These are phyloP conservation scores for Nasonovia ribisnigri DNA, from an alignment of 2,888 invertebrate genomes.

Conservation along the genomic window DNA sequence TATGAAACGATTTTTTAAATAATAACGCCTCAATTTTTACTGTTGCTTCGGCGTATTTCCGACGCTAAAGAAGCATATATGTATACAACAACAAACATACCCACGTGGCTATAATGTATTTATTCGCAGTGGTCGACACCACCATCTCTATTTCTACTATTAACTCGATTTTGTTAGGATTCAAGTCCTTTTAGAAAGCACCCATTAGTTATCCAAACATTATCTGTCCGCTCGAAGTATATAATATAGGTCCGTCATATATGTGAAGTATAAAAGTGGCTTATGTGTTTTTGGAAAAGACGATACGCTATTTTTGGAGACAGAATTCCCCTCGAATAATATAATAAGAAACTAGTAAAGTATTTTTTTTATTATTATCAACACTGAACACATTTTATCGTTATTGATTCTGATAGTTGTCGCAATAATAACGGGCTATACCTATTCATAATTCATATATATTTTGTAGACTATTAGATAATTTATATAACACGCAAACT, in stretches of 20 bases:
- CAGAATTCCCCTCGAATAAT: neutral
- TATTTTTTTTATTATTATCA: neutral
- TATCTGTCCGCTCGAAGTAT: neutral
- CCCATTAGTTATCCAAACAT: slow-evolving; percentile 54
- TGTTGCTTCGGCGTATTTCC: neutral
- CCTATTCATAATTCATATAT: neutral
- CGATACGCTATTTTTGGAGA: neutral
- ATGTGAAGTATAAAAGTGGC: neutral
- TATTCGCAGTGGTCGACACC: neutral
- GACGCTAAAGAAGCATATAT: neutral
- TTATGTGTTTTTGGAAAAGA: neutral
- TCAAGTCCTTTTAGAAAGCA: slow-evolving; percentile 48
- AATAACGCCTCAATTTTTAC: neutral
- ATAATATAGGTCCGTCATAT: neutral
- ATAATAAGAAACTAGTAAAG: neutral
- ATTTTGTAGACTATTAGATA: neutral
- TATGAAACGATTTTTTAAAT: neutral
- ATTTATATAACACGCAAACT: neutral
- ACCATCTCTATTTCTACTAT: neutral
- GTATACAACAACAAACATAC: neutral
- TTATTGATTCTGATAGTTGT: neutral
- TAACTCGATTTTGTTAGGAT: slow-evolving; percentile 37
- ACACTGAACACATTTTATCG: neutral
- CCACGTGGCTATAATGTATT: slow-evolving; percentile 25
- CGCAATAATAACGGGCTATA: neutral